A percentile compares a stretch with the other conserved stretches of the same genome.
These are phyloP conservation scores for Galerucella pusilla DNA, from an alignment of 2,888 invertebrate genomes.

Conservation along the genomic window DNA sequence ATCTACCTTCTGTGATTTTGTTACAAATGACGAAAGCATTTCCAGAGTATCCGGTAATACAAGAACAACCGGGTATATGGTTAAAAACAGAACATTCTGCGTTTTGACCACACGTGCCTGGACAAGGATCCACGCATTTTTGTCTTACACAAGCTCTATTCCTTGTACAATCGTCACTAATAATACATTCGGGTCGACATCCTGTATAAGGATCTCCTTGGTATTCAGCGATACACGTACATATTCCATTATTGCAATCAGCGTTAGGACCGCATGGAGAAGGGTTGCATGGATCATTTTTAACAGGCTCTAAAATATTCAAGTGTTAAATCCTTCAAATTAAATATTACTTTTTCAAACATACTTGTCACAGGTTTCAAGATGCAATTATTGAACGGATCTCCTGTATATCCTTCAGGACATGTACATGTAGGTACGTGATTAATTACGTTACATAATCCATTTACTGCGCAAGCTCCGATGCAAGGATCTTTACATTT, in stretches of 20 bases:
- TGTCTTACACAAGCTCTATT: slow-evolving; percentile 78
- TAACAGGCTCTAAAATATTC: slow-evolving; percentile 68
- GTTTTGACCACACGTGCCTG: slow-evolving; percentile 80
- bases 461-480: slow-evolving; percentile 79
- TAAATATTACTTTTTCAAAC: slow-evolving; percentile 67
- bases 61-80: slow-evolving; percentile 77
- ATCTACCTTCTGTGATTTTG: slow-evolving; percentile 62
- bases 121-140: slow-evolving; percentile 84
- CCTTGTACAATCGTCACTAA: slow-evolving; percentile 77
- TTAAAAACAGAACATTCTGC: slow-evolving; percentile 80
- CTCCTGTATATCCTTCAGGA: slow-evolving; percentile 71
- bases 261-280: slow-evolving; percentile 78
- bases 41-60: slow-evolving; percentile 64
- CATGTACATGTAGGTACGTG: slow-evolving; percentile 83
- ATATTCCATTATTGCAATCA: slow-evolving; percentile 71
- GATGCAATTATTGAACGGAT: slow-evolving; percentile 68
- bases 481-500: slow-evolving; percentile 82
- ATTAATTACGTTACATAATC: slow-evolving; percentile 78
- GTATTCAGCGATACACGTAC: slow-evolving; percentile 63
- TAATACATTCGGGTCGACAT: slow-evolving; percentile 77
- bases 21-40: slow-evolving; percentile 67
- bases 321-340: slow-evolving; percentile 70
- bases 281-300: slow-evolving; percentile 70
- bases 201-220: slow-evolving; percentile 65
- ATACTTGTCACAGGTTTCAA: slow-evolving; percentile 58